Percentiles rank a stretch among this genome's conserved stretches.
These are phyloP conservation scores for Tetheella fluctuosa DNA, from an alignment of 2,888 invertebrate genomes.

Conservation along the genomic window DNA sequence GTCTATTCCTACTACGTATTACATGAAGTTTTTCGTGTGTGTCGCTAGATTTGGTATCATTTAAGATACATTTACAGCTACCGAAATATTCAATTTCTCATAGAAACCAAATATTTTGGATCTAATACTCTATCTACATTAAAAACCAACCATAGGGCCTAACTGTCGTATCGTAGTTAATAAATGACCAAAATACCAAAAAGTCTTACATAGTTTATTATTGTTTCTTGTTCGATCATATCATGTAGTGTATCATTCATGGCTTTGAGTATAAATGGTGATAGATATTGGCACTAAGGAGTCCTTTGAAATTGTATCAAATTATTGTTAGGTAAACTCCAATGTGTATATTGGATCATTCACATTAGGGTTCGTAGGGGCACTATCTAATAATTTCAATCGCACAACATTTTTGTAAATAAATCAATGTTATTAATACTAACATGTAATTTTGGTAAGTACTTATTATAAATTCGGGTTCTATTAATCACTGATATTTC, in stretches of 20 bases:
- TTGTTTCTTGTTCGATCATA: slow-evolving; percentile 44
- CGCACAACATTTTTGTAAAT: slow-evolving; percentile 62
- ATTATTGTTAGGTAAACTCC: neutral
- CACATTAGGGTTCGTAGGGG: slow-evolving; percentile 33
- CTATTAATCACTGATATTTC: slow-evolving; percentile 20
- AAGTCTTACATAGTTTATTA: slow-evolving; percentile 60
- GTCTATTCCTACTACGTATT: slow-evolving; percentile 66
- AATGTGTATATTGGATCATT: slow-evolving; percentile 3
- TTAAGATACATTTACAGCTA: slow-evolving; percentile 49
- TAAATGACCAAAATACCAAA: slow-evolving; percentile 73
- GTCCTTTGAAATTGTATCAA: slow-evolving; percentile 33
- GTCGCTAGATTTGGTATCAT: slow-evolving; percentile 62
- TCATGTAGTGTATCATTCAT: slow-evolving; percentile 31
- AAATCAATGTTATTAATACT: slow-evolving; percentile 55
- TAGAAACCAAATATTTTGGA: slow-evolving; percentile 41
- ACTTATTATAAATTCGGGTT: slow-evolving; percentile 67
- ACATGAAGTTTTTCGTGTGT: slow-evolving; percentile 59
- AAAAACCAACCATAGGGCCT: slow-evolving; percentile 57
- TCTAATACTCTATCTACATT: slow-evolving; percentile 41
- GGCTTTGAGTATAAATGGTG: slow-evolving; percentile 49
- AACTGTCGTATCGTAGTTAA: slow-evolving; percentile 64
- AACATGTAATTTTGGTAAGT: slow-evolving; percentile 67
- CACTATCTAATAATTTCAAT: slow-evolving; percentile 31
- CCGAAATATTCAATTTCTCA: slow-evolving; percentile 43
- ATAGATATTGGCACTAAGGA: slow-evolving; percentile 39